Base-by-base conservation (phyloP, 2,888 invertebrate genomes). In the Desoria tigrina region DNA sequence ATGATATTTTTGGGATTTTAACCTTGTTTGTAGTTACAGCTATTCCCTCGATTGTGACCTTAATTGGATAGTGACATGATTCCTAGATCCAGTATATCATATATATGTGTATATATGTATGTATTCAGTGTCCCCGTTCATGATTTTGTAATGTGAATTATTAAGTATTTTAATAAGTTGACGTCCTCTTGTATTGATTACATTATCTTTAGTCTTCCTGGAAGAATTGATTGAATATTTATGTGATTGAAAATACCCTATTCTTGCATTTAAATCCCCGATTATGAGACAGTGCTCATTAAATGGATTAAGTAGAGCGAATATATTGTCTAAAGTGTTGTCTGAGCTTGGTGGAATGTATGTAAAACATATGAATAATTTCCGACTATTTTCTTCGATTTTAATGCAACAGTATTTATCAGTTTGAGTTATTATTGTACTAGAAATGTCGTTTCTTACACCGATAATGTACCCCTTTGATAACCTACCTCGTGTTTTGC, bases 101-200 rank as follows among this genome's bases (percentile, higher is more conserved):
- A 32, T 60, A 32, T 4, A 50, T 51, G n/a, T 18, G 2, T 9
- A 9, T 16, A 21, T 60, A 50, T 11, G 45, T n/a, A n/a, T n/a
- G n/a, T n/a, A 45, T 23, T 2, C 16, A 9, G 50, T 32, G 6
- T 49, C 23, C 23, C 60, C 60, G 21, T 60, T 60, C 4, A 60
- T 16, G 11, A 54, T 14, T 28, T 32, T 11, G 16, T 18, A 28
- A 14, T 28, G n/a, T 3, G 9, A 28, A 28, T 54, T 27, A 7
- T 11, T n/a, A 14, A 16, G 11, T 2, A 24, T 6, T 23, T 51
- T 21, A 50, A 50, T 32, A 32, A 60, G 23, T 21, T 50, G 6
- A 11, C n/a, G 28, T 9, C 60, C 51, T 23, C 60, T 14, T 3
- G 2, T 37, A n/a, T 42, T 39, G 11, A 16, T 51, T 23, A 51